Percentiles rank a stretch among this genome's conserved stretches.
Evolutionary conservation across 1,140 invertebrate genomes (phyloP).

Genomic region (Venustaconcha ellipsiformis): DNA sequence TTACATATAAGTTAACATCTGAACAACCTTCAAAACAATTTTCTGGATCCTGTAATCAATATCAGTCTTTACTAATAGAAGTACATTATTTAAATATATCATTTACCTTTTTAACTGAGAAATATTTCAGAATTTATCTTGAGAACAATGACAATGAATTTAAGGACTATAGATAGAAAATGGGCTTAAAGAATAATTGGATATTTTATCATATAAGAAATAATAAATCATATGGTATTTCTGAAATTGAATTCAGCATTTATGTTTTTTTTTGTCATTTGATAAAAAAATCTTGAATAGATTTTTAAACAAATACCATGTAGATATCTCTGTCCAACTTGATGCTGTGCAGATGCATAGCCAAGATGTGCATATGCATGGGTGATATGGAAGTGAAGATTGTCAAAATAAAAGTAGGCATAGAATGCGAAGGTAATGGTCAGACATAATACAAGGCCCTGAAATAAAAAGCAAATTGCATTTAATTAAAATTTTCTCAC

Average conservation of each 20-base stretch:
- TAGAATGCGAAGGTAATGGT: slow-evolving; percentile 65
- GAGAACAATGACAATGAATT: too few species aligned
- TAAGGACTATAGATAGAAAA: not conserved
- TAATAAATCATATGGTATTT: not conserved
- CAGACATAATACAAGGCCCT: slow-evolving; percentile 60
- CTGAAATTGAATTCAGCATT: not conserved
- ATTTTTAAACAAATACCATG: slow-evolving; percentile 62
- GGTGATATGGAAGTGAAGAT: slow-evolving; percentile 72
- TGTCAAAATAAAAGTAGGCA: slow-evolving; percentile 72
- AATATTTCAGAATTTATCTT: too few species aligned
- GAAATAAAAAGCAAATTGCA: slow-evolving; percentile 28
- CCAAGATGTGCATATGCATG: slow-evolving; percentile 72
- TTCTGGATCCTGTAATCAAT: not conserved
- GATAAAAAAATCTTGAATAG: slow-evolving; percentile 4
- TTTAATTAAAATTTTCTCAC: too few species aligned
- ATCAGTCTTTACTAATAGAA: too few species aligned
- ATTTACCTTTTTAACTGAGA: too few species aligned
- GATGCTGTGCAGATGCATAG: slow-evolving; percentile 72
- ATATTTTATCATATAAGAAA: not conserved
- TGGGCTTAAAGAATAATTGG: not conserved
- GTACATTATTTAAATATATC: too few species aligned
- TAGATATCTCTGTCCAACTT: slow-evolving; percentile 72
- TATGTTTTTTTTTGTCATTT: not conserved
- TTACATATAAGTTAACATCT: not conserved
- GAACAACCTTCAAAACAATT: not conserved